Base-by-base conservation (phyloP, 1,140 invertebrate species). In the Drosophila arawakana region DNA sequence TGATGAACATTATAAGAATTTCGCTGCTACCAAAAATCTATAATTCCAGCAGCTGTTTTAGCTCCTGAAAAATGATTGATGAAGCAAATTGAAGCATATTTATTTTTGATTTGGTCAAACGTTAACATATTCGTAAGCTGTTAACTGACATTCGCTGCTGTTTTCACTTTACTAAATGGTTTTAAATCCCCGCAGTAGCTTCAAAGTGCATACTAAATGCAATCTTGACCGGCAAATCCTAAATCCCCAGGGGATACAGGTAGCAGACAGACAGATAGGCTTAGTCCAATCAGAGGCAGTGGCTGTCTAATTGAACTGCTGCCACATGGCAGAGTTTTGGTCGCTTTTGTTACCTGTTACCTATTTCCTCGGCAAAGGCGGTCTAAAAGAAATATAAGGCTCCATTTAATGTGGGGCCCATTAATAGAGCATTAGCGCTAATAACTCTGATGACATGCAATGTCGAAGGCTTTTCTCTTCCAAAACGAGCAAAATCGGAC, bases 391-490 rank as follows among this genome's bases (percentile, higher is more conserved):
- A 54, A 50, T 50, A 43, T 15, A 8, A 9, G 47, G 25, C 25
- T 55, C 30, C 9, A 39, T 46, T 46, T 21, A 47, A 41, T 41
- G 35, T 9, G 34, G 13, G 57, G 41, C 21, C 72, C 65, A 75
- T 78, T 80, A 80, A 80, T 80, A 49, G 73, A 62, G 72, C 67
- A 78, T 78, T 78, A 78, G 55, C 52, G 68, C 68, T 81, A 81
- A 81, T 81, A 81, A 75, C 73, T 68, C 43, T 49, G 72, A 81
- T 81, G 78, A 78, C 78, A 81, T 81, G 78, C 78, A 78, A 81
- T 78, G 76, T 66, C 43, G 35, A 52, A 30, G 54, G 15, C 37
- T 46, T 21, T 47, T 9, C n/a, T 6, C 34, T 15, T n/a, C 39
- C 30, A 15, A 10, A 41, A 41, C 9, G 39, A 10, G 39, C 9